Base-by-base conservation (phyloP, 2,113 vertebrate genomes). In the Macquaria ambigua region DNA sequence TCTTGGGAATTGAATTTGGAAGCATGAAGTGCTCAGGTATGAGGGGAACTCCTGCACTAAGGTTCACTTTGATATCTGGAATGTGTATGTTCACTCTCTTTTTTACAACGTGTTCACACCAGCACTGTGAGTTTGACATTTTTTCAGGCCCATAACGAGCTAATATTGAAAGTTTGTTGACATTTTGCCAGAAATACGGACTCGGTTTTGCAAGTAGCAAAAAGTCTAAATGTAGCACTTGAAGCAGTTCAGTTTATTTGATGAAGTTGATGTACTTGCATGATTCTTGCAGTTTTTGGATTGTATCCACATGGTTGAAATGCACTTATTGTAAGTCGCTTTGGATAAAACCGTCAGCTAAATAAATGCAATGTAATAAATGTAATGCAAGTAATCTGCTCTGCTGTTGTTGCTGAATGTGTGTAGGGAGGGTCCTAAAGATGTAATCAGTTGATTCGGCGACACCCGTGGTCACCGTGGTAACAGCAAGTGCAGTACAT, bases 1-100 rank as follows among this genome's bases (percentile, higher is more conserved):
- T 48, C 59, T n/a, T 62, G 69, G 39, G 56, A 81, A 66, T 21
- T 69, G 25, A 62, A 80, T 77, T 64, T 56, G 77, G n/a, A 31
- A 20, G 74, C 23, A n/a, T 52, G 50, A 77, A 52, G 41, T n/a
- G 28, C 25, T 61, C 50, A 20, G 50, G 18, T 66, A 21, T 20
- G 16, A 63, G 34, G 15, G n/a, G 23, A 78, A 67, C 23, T 66
- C 61, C 8, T 31, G 11, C 25, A 12, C 20, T 6, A 16, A 68
- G 15, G 37, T 58, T 70, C 18, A 58, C 52, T 67, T 39, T 74
- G 41, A 59, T 6, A 50, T 58, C 5, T 39, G 41, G 10, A 46
- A 55, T 34, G 5, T 43, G 12, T 63, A 55, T 6, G 23, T 21
- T 71, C 15, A 6, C 48, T 31, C 25, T 74, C 8, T 43, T 67